Evolutionary conservation across 2,113 vertebrate genomes (phyloP).

Genomic region (Pardalotus punctatus): DNA sequence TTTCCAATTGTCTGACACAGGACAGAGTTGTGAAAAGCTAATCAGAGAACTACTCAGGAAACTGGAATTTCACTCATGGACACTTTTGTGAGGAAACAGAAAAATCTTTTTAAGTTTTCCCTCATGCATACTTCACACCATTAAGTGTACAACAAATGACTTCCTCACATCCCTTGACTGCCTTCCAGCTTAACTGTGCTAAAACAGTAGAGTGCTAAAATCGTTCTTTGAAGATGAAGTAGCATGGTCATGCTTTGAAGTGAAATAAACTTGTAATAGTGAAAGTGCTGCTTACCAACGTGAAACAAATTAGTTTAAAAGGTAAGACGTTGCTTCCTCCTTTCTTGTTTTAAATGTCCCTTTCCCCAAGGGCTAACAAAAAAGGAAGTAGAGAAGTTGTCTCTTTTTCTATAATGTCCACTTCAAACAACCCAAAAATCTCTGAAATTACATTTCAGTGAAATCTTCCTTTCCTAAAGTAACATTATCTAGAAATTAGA

Average conservation of each 20-base stretch:
- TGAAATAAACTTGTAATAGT: not conserved
- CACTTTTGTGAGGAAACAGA: not conserved
- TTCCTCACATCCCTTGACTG: conserved; percentile 8
- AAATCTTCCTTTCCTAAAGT: not conserved
- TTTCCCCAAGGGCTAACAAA: not conserved
- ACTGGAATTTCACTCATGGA: conserved; percentile 8
- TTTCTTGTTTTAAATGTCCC: not conserved
- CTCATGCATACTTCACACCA: not conserved
- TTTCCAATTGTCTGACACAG: not conserved
- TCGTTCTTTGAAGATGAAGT: not conserved
- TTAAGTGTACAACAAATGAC: not conserved
- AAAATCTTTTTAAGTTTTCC: conserved; percentile 15
- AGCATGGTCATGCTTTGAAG: not conserved
- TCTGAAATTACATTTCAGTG: not conserved
- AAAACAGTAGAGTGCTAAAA: conserved; percentile 25
- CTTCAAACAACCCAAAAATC: not conserved
- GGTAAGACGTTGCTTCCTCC: not conserved
- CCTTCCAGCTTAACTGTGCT: conserved; percentile 7
- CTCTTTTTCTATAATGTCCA: not conserved
- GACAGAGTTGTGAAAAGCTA: not conserved
- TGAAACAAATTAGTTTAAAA: not conserved
- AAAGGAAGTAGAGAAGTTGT: not conserved
- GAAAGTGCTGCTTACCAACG: not conserved
- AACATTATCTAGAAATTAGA: not conserved
- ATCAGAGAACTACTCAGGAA: conserved; percentile 5